phyloP scores from a whole-genome alignment of 2,797 vertebrate species.

The Ibycter americanus region DNA sequence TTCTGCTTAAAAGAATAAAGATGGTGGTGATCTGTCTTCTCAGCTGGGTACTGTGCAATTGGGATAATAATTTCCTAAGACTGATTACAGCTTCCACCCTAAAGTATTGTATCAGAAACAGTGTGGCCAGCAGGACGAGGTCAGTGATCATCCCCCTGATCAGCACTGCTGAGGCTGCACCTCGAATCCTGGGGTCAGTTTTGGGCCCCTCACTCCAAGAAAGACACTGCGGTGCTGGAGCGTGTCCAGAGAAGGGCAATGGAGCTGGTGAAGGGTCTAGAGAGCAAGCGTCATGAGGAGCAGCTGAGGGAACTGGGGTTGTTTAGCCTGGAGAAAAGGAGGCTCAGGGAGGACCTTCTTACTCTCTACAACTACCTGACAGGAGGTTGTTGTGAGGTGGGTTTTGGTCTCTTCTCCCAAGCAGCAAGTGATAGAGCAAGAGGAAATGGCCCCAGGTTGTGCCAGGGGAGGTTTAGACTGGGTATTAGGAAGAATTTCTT shows the following conservation, averaged over 20 bases:
- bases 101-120: not conserved
- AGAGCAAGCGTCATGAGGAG: not conserved
- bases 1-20: not conserved
- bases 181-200: too few relatives aligned
- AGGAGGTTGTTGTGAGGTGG: not conserved
- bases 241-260: not conserved
- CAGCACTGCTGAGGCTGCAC: not conserved
- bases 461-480: not conserved
- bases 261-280: not conserved
- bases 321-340: not conserved
- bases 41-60: not conserved
- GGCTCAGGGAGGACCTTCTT: not conserved
- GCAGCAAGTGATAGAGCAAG: not conserved
- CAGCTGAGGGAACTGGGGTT: not conserved
- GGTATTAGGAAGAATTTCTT: not conserved
- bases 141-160: not conserved
- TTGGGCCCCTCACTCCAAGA: too few relatives aligned
- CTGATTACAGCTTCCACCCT: not conserved
- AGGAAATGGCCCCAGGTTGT: not conserved
- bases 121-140: not conserved
- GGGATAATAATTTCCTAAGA: not conserved
- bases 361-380: not conserved
- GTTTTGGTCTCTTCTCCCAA: not conserved
- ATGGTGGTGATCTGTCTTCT: not conserved
- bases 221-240: too few relatives aligned